Conservation (phyloP, 2,113 vertebrate species). For the Dunckerocampus dactyliophorus region DNA sequence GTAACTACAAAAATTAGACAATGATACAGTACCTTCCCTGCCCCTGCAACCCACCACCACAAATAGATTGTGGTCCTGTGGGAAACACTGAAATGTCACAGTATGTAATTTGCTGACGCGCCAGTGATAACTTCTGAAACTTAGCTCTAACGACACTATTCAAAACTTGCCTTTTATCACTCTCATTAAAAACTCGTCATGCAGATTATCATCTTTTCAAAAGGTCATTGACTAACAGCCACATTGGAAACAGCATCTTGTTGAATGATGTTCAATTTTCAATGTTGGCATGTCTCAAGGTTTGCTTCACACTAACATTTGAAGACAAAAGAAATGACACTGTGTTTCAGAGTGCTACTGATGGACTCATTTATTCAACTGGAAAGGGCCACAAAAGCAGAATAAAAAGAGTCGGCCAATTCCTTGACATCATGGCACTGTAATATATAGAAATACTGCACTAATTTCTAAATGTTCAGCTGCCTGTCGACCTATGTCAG, state of each 20-base stretch:
- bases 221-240: conserved; percentile 25
- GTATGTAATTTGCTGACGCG: too few species aligned
- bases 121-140: background rate
- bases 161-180: conserved; percentile 8
- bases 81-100: too few species aligned
- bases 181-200: conserved; percentile 4
- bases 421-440: conserved; percentile 55
- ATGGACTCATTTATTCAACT: conserved; percentile 32
- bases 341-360: conserved; percentile 22
- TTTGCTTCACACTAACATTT: conserved; percentile 5
- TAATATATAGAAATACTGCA: conserved; percentile 45
- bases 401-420: conserved; percentile 47
- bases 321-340: conserved; percentile 8
- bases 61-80: too few species aligned
- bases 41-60: too few species aligned
- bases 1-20: too few species aligned
- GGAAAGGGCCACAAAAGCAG: conserved; percentile 30
- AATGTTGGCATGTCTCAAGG: conserved; percentile 7
- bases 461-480: conserved; percentile 49
- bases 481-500: conserved; percentile 52
- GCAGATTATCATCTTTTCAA: conserved; percentile 11
- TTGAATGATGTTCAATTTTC: conserved; percentile 14
- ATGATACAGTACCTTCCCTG: too few species aligned
- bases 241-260: background rate
- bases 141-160: conserved; percentile 7